Evolutionary conservation across 37 sponge, comb jelly and placozoan species (phyloP).

Genomic region (Cliona cf. orientalis): DNA sequence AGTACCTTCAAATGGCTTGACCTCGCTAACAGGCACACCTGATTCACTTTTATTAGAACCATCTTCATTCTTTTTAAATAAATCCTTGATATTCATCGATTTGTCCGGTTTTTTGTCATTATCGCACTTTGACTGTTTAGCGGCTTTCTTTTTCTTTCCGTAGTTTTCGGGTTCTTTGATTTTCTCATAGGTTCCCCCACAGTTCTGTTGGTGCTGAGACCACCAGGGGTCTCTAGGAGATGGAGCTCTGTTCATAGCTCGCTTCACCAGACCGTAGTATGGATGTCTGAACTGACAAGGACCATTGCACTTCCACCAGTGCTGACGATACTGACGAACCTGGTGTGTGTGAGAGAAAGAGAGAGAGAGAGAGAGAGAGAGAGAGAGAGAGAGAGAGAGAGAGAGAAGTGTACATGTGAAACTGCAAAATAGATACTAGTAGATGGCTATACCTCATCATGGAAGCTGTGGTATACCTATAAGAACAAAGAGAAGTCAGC

Average conservation of each 20-base stretch:
- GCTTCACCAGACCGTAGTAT: conserved; percentile 84
- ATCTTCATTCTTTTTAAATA: neutral
- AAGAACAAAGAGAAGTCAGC: conserved; percentile 7
- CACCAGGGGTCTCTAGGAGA: conserved; percentile 90
- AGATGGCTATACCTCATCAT: conserved; percentile 81
- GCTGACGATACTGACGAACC: conserved; percentile 82
- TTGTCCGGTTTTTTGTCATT: neutral
- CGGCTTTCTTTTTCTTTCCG: conserved; percentile 37
- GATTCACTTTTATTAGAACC: neutral
- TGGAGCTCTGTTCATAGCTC: conserved; percentile 97
- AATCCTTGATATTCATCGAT: conserved; percentile 26
- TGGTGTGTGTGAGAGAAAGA: neutral
- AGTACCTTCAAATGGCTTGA: conserved; percentile 8
- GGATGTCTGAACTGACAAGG: conserved; percentile 89
- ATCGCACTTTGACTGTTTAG: neutral
- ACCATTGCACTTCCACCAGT: conserved; percentile 98
- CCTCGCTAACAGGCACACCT: neutral
- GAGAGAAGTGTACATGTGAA: no score
- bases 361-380: neutral
- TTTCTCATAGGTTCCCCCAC: conserved; percentile 87
- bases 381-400: neutral
- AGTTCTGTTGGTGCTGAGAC: conserved; percentile 73
- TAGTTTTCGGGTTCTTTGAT: conserved; percentile 84
- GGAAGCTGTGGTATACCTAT: conserved; percentile 95
- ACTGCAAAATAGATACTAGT: neutral